Base-by-base conservation (phyloP, 2,113 vertebrate species). In the Opisthocomus hoazin region DNA sequence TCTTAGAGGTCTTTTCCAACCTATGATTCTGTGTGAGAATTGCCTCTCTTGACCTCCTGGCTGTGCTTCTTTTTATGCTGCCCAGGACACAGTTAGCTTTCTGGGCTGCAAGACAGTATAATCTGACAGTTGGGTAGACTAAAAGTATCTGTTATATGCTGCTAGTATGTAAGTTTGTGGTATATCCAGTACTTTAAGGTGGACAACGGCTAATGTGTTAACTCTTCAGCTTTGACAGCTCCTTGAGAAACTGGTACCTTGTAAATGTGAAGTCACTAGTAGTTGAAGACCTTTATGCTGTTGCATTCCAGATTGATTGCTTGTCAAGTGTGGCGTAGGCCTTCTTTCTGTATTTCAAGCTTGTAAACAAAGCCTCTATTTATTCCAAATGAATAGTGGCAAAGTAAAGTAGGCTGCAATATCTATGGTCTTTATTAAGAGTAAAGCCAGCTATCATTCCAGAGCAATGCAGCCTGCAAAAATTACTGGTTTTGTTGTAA, bases 351-450 rank as follows among this genome's bases (percentile, higher is more conserved):
- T 77, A 53, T 57, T 64, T 68, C 27, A 61, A 29, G 75, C 69
- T 88, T 88, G 77, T 82, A 83, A 88, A 96, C 94, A 97, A 84
- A 57, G 68, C 36, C 63, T 93, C 93, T 95, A 75, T 96, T 96
- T 94, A 83, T 78, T 37, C 18, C 29, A 48, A 66, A 45, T 80
- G 61, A 93, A 84, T 58, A 77, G 21, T 5, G 4, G 75, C 86
- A 93, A 85, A 78, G 16, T 15, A 69, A 76, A 88, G 78, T 53
- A 27, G 45, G 77, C 74, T 74, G 70, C 76, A 69, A 37, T 84
- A 30, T 61, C 15, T 14, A 9, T 64, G 95, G 94, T 77, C 51
- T 93, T 76, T 80, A 45, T 26, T 84, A 24, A 27, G 64, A 94
- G 78, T 63, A 29, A 77, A 95, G 96, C 84, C 66, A 56, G 80